A percentile compares a stretch with the other conserved stretches of the same genome.
Evolutionary conservation across 2,113 vertebrate species (phyloP).

Genomic region (Grammatotria lemairii): DNA sequence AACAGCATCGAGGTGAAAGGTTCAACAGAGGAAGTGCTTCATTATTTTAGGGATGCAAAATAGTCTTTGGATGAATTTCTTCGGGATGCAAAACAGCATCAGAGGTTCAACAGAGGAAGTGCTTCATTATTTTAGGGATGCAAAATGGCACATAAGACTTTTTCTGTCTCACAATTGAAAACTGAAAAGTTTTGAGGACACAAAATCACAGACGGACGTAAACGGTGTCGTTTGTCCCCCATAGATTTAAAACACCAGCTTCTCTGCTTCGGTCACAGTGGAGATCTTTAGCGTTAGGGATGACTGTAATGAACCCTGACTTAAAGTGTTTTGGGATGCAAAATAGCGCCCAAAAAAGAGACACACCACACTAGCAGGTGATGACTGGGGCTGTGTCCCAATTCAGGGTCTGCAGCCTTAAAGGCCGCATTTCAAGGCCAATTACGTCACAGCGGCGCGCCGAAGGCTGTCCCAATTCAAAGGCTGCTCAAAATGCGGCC

Average conservation of each 20-base stretch:
- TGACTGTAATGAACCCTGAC: neutral
- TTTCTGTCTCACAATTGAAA: neutral
- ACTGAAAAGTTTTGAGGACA: neutral
- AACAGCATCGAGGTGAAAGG: fast-evolving
- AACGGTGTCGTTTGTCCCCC: fast-evolving
- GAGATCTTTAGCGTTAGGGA: neutral
- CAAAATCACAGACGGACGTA: neutral
- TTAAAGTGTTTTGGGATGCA: neutral
- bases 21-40: too few species aligned
- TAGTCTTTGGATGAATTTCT: too few species aligned
- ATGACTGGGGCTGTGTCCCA: too few species aligned
- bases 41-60: neutral
- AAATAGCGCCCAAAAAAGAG: fast-evolving
- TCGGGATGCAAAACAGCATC: too few species aligned
- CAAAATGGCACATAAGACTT: neutral
- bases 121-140: neutral
- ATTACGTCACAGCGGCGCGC: too few species aligned
- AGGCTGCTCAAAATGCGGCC: too few species aligned
- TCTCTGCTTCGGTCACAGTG: neutral
- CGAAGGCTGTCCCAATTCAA: too few species aligned
- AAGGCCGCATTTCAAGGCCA: too few species aligned
- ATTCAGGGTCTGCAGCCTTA: too few species aligned
- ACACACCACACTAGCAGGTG: neutral
- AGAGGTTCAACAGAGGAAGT: too few species aligned
- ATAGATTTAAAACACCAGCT: neutral